A percentile compares a stretch with the other conserved stretches of the same genome.
phyloP scores from a whole-genome alignment of 2,888 invertebrate species.

The Drosophila subsilvestris region DNA sequence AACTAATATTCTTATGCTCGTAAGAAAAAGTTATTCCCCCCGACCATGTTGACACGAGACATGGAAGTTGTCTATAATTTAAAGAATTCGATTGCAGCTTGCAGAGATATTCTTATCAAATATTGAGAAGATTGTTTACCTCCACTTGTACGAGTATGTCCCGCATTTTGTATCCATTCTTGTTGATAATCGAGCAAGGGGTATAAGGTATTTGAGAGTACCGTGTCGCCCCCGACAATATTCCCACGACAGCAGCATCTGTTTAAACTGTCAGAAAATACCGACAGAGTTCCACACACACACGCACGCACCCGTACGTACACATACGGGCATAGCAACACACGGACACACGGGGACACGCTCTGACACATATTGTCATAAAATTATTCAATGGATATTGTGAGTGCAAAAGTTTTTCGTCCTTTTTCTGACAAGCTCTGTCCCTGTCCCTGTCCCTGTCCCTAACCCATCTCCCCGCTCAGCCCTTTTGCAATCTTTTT shows the following conservation, averaged over 20 bases:
- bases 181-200: background rate
- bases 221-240: background rate
- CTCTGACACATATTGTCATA: slow-evolving; percentile 80
- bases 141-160: too few relatives aligned
- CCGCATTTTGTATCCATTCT: background rate
- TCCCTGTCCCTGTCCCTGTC: slow-evolving; percentile 17
- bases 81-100: too few relatives aligned
- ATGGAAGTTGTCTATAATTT: too few relatives aligned
- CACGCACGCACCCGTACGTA: slow-evolving; percentile 31
- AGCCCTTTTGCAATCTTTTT: slow-evolving; percentile 74
- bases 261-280: slow-evolving; percentile 75
- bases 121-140: too few relatives aligned
- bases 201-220: slow-evolving; percentile 1
- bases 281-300: slow-evolving; percentile 44
- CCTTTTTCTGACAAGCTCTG: slow-evolving; percentile 50
- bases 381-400: slow-evolving; percentile 80
- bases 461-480: slow-evolving; percentile 20
- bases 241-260: slow-evolving; percentile 57
- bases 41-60: too few relatives aligned
- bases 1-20: too few relatives aligned
- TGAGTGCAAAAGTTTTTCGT: slow-evolving; percentile 69
- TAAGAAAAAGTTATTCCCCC: too few relatives aligned
- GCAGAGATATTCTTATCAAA: too few relatives aligned
- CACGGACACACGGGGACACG: slow-evolving; percentile 38
- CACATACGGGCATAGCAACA: background rate